Evolutionary conservation across 2,797 vertebrate species (phyloP).

Genomic region (Selene dorsalis): DNA sequence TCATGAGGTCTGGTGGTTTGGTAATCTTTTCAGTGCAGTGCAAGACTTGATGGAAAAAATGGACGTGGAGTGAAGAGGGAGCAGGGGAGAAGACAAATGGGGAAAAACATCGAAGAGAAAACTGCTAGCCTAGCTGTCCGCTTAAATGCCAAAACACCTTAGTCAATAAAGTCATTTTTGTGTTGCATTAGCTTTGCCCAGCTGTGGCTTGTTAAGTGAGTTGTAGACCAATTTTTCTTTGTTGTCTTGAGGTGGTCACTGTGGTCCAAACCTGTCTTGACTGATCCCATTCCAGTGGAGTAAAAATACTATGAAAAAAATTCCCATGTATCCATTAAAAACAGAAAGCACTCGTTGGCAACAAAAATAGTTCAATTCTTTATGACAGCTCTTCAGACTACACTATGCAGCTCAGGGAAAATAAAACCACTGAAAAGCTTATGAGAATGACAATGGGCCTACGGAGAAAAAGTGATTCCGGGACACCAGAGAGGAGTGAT

Average conservation of each 20-base stretch:
- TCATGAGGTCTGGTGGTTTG: slow-evolving; percentile 76
- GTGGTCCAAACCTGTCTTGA: slow-evolving; percentile 49
- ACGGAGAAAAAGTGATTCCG: slow-evolving; percentile 6
- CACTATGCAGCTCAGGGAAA: slow-evolving; percentile 33
- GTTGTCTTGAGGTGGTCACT: slow-evolving; percentile 45
- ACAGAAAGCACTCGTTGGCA: slow-evolving; percentile 17
- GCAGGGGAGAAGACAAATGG: slow-evolving; percentile 31
- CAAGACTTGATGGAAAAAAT: slow-evolving; percentile 47
- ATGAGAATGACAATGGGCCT: slow-evolving; percentile 7
- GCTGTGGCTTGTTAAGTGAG: slow-evolving; percentile 62
- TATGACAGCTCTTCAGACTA: slow-evolving; percentile 36
- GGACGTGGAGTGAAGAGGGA: slow-evolving; percentile 18
- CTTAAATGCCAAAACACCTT: slow-evolving; percentile 65
- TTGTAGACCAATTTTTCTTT: slow-evolving; percentile 47
- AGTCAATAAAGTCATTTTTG: slow-evolving; percentile 52
- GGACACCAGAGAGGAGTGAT: background rate
- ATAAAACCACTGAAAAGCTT: slow-evolving; percentile 1
- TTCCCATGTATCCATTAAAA: slow-evolving; percentile 42
- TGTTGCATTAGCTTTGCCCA: slow-evolving; percentile 45
- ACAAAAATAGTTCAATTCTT: slow-evolving; percentile 34
- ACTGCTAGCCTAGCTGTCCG: slow-evolving; percentile 48
- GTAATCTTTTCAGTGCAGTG: slow-evolving; percentile 54
- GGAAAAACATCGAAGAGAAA: slow-evolving; percentile 41
- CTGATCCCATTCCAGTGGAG: slow-evolving; percentile 54
- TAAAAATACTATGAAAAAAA: slow-evolving; percentile 34